Percentiles rank a stretch among this genome's conserved stretches.
These are phyloP conservation scores for Cyprinodon brontotheroides DNA, from an alignment of 2,113 vertebrate species.

Conservation along the genomic window DNA sequence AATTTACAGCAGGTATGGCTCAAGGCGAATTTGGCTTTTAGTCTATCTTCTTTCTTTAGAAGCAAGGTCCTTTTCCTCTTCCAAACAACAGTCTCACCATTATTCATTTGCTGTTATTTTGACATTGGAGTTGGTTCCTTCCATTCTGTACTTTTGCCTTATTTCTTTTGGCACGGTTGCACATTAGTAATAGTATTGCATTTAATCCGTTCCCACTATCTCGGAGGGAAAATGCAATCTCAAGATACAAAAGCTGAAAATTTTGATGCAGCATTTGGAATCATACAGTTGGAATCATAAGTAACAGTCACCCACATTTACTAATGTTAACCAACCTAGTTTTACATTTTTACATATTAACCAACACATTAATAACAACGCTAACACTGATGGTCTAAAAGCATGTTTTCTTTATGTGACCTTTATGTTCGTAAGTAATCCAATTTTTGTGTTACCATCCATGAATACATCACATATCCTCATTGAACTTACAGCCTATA, in stretches of 20 bases:
- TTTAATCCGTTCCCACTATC: slow-evolving; percentile 28
- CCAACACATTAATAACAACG: slow-evolving; percentile 18
- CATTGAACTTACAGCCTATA: slow-evolving; percentile 43
- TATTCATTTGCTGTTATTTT: slow-evolving; percentile 53
- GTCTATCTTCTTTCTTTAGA: slow-evolving; percentile 59
- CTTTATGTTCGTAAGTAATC: slow-evolving; percentile 13
- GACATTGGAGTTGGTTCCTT: slow-evolving; percentile 76
- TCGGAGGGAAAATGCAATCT: slow-evolving; percentile 83
- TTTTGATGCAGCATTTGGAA: slow-evolving; percentile 14
- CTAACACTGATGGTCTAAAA: slow-evolving; percentile 26
- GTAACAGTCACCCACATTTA: slow-evolving; percentile 51
- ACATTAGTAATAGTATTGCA: slow-evolving; percentile 18
- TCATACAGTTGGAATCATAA: slow-evolving; percentile 4
- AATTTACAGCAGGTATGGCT: slow-evolving; percentile 90
- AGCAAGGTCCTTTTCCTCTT: slow-evolving; percentile 79
- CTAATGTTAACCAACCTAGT: slow-evolving; percentile 45
- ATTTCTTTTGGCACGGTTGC: slow-evolving; percentile 27
- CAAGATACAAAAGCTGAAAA: slow-evolving; percentile 87
- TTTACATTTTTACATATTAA: slow-evolving; percentile 4
- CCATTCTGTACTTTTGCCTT: slow-evolving; percentile 65
- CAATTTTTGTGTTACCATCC: slow-evolving; percentile 34
- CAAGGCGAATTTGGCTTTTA: slow-evolving; percentile 68
- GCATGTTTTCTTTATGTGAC: slow-evolving; percentile 20
- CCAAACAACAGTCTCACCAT: slow-evolving; percentile 64
- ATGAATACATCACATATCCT: slow-evolving; percentile 45